These are phyloP conservation scores for Parnassius orleans DNA, from an alignment of 2,888 invertebrate genomes.

Conservation along the genomic window DNA sequence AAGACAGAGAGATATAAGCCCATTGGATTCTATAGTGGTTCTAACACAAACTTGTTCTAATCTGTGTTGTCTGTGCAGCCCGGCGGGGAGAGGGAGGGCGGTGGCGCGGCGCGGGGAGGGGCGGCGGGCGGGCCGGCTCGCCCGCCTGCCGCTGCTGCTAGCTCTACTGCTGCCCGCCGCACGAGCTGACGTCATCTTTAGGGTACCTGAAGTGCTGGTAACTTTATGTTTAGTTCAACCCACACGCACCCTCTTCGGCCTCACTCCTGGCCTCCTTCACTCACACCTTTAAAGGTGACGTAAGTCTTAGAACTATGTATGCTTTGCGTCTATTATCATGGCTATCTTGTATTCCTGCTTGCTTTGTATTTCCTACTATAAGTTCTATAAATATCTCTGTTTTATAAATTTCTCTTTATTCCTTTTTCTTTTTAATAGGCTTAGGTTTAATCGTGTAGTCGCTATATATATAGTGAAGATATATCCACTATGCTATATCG, in stretches of 20 bases:
- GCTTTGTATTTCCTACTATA: no score
- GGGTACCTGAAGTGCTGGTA: conserved; percentile 71
- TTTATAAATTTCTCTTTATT: no score
- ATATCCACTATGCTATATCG: no score
- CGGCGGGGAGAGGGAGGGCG: neutral
- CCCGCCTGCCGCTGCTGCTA: conserved; percentile 33
- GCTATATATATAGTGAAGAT: no score
- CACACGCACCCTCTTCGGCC: neutral
- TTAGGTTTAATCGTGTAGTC: no score
- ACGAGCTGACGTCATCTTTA: conserved; percentile 62
- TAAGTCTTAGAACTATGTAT: conserved; percentile 1
- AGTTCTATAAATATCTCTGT: no score
- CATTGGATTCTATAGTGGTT: no score
- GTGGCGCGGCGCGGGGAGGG: neutral
- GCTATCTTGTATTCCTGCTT: no score
- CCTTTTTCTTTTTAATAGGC: no score
- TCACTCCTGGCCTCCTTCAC: neutral
- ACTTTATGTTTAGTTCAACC: conserved; percentile 24
- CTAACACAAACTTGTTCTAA: no score
- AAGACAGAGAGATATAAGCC: no score
- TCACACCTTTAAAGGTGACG: neutral
- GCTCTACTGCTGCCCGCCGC: conserved; percentile 40
- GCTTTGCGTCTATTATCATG: no score
- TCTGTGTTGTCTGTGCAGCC: neutral
- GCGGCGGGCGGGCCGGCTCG: conserved; percentile 20